Percentiles rank a stretch among this genome's conserved stretches.
These are phyloP conservation scores for Sminthopsis crassicaudata DNA, from an alignment of 2,113 vertebrate genomes.

Conservation along the genomic window DNA sequence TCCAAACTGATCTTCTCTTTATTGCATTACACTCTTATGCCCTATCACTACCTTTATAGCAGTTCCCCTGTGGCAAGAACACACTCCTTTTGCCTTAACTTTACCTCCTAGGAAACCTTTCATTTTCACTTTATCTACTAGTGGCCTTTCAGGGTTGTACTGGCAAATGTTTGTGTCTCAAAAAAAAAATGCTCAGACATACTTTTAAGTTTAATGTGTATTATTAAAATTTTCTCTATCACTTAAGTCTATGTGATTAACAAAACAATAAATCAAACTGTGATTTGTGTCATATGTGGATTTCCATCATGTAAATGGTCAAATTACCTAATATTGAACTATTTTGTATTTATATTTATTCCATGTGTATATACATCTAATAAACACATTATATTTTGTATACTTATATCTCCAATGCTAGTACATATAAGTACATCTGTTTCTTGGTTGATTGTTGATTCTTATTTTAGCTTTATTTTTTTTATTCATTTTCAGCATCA, in stretches of 20 bases:
- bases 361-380: not conserved
- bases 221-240: not conserved
- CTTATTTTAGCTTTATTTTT: slow-evolving; percentile 48
- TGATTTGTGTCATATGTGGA: not conserved
- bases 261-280: not conserved
- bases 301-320: not conserved
- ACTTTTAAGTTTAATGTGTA: not conserved
- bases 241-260: not conserved
- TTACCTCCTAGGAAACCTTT: not conserved
- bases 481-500: slow-evolving; percentile 88
- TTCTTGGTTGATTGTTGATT: not conserved
- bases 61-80: not conserved
- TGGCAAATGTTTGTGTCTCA: not conserved
- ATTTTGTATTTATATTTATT: slow-evolving; percentile 35
- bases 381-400: slow-evolving; percentile 39
- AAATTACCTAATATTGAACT: not conserved
- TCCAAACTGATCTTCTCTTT: not conserved
- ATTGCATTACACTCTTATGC: not conserved
- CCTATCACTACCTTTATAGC: not conserved
- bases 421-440: not conserved
- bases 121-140: not conserved
- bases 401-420: slow-evolving; percentile 20
- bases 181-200: not conserved
- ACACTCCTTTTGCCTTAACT: not conserved
- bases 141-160: not conserved